Conservation (phyloP, 2,797 vertebrate genomes). For the Sandelia bainsii region DNA sequence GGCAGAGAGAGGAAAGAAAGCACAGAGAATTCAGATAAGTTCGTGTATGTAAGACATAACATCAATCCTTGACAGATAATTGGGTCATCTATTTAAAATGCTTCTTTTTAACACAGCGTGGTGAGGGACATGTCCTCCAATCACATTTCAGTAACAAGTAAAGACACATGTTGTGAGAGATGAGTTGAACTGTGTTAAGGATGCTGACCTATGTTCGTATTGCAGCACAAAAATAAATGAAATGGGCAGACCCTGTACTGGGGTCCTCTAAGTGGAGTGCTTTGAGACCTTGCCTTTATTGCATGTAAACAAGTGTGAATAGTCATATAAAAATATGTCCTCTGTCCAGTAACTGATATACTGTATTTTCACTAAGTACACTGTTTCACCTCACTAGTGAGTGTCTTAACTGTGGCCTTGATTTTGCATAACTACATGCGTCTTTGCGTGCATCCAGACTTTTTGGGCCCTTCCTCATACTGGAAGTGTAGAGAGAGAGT, state of each 20-base stretch:
- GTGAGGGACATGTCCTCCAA: constrained; percentile 24
- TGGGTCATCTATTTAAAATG: constrained; percentile 56
- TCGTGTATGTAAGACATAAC: constrained; percentile 55
- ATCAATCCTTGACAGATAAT: constrained; percentile 65
- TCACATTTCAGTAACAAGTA: constrained; percentile 37
- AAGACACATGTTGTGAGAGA: constrained; percentile 33
- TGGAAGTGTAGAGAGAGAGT: constrained; percentile 59
- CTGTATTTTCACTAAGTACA: constrained; percentile 59
- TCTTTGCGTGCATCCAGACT: constrained; percentile 50
- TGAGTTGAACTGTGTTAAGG: constrained; percentile 33
- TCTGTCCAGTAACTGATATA: constrained; percentile 50
- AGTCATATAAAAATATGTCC: constrained; percentile 58
- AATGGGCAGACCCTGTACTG: constrained; percentile 17
- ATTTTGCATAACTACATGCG: constrained; percentile 32
- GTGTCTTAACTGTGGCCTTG: constrained; percentile 48
- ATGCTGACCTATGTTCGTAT: constrained; percentile 49
- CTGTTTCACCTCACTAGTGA: constrained; percentile 63
- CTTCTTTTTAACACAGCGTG: constrained; percentile 30
- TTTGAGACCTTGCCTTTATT: constrained; percentile 53
- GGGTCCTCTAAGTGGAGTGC: constrained; percentile 54
- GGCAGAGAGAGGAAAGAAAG: constrained; percentile 47
- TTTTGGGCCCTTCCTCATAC: constrained; percentile 63
- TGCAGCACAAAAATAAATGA: constrained; percentile 41
- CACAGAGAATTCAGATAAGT: constrained; percentile 63
- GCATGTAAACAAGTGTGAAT: constrained; percentile 63